A percentile compares a stretch with the other conserved stretches of the same genome.
phyloP scores from a whole-genome alignment of 2,113 vertebrate genomes.

The Hippocampus mohnikei region DNA sequence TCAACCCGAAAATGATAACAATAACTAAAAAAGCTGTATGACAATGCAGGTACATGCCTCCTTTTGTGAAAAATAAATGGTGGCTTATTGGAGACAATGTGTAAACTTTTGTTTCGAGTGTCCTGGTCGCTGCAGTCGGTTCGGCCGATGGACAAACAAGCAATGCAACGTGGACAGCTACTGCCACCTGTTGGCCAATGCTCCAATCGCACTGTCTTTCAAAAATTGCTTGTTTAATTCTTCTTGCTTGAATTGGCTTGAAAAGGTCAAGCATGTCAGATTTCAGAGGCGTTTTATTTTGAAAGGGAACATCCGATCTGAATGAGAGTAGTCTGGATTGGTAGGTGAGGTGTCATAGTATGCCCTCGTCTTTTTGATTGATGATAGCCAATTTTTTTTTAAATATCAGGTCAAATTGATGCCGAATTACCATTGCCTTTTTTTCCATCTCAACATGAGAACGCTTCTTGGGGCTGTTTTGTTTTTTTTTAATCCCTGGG shows the following conservation, averaged over 20 bases:
- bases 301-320: too few species aligned
- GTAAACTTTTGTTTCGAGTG: background rate
- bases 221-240: background rate
- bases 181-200: slow-evolving; percentile 51
- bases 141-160: background rate
- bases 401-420: too few species aligned
- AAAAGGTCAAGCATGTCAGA: background rate
- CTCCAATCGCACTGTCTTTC: background rate
- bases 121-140: background rate
- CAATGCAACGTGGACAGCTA: slow-evolving; percentile 37
- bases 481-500: too few species aligned
- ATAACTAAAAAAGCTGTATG: background rate
- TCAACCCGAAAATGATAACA: background rate
- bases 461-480: too few species aligned
- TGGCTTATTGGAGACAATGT: background rate
- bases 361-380: too few species aligned
- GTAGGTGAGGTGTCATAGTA: too few species aligned
- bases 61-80: background rate
- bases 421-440: too few species aligned
- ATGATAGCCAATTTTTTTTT: too few species aligned
- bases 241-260: slow-evolving; percentile 1
- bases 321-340: too few species aligned
- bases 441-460: too few species aligned
- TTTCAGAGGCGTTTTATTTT: too few species aligned
- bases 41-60: background rate